Evolutionary conservation across 2,888 invertebrate genomes (phyloP), one percentile per base, ranked within the genome.

Genomic region (Odiellus spinosus): DNA sequence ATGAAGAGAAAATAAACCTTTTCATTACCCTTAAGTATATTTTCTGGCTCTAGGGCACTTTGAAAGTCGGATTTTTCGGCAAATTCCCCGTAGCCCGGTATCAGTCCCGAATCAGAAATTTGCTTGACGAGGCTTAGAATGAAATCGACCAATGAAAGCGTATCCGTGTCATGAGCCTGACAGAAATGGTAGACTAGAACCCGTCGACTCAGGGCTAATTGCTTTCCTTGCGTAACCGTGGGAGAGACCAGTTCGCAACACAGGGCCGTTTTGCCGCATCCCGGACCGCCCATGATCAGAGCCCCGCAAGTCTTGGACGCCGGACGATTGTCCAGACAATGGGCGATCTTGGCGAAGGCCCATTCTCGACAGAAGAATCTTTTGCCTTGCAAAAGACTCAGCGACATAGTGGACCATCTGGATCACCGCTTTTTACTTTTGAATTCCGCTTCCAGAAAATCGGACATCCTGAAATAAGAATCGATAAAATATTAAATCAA

Each of bases 321-420:
- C 5, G 63, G 60, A 50, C 90, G 70, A 67, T 87, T 86, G 61
- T 95, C 91, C 58, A 95, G 65, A 57, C 88, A 90, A 59, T 91
- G 82, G 2, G 82, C 80, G 33, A 95, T 74, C 68, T 95, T 93
- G 68, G 86, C 83, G 60, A 93, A 85, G 5, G 86, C 87, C 93
- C 93, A 95, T 67, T 95, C 93, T 8, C 93, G 76, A 63, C 87
- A 85, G 71, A 80, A 85, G 70, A 88, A 87, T 48, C 76, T 73
- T 56, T 82, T 76, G 39, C 63, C 63, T 53, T 64, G 62, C 44
- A 63, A 57, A 39, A 61, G 56, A 50, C 61, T 59, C 46, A 59
- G 59, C 44, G 61, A 59, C 62, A 57, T 56, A 50, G 45, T 56
- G 53, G 12, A 26, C 4, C 26, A 26, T 36, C 34, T 18, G 18